These are phyloP conservation scores for Rugalucina vietnamica DNA, from an alignment of 2,888 invertebrate genomes.

Conservation along the genomic window DNA sequence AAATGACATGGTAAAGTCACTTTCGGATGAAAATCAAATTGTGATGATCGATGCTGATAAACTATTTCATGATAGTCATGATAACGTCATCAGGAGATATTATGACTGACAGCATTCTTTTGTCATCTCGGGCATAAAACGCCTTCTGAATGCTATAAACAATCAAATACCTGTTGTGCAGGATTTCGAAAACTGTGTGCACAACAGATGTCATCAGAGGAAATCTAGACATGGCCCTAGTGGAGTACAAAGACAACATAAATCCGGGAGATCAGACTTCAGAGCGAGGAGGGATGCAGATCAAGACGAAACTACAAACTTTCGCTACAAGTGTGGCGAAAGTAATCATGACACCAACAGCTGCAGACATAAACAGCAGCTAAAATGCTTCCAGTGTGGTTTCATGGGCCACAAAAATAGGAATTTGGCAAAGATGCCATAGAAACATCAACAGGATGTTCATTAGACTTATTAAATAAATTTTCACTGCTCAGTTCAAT, in stretches of 20 bases:
- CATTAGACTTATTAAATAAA: neutral
- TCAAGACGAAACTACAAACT: neutral
- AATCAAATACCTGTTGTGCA: neutral
- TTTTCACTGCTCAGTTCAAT: neutral
- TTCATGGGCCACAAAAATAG: neutral
- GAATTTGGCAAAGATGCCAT: neutral
- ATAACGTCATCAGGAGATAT: neutral
- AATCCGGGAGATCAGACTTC: too few relatives aligned
- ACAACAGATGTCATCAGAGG: neutral
- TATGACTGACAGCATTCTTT: neutral
- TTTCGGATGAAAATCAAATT: neutral
- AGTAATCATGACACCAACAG: neutral
- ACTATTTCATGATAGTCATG: neutral
- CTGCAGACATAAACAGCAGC: neutral
- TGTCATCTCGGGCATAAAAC: neutral
- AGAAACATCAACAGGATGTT: neutral
- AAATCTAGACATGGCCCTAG: too few relatives aligned
- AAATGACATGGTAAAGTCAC: neutral
- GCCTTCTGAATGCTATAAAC: neutral
- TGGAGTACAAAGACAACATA: too few relatives aligned
- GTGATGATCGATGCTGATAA: neutral
- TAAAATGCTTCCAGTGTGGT: neutral
- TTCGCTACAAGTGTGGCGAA: neutral
- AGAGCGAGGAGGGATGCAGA: too few relatives aligned
- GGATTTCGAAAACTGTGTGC: neutral